Percentiles rank a stretch among this genome's conserved stretches.
phyloP scores from a whole-genome alignment of 1,140 invertebrate genomes.

The Aphis gossypii region DNA sequence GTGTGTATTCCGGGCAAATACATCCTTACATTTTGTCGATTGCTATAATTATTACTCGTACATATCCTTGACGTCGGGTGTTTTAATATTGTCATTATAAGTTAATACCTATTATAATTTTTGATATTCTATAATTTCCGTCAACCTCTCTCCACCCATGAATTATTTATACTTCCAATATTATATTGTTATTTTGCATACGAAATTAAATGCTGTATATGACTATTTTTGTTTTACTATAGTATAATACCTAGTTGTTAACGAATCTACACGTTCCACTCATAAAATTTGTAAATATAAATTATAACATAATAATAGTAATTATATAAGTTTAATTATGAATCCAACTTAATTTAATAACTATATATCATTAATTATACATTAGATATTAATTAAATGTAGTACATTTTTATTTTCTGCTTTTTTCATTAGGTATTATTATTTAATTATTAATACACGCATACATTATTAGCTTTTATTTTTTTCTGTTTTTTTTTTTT shows the following conservation, averaged over 20 bases:
- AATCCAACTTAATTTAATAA: neutral
- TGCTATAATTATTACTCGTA: neutral
- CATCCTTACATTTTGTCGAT: neutral
- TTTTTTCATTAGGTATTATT: neutral
- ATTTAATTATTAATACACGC: neutral
- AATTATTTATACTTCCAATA: neutral
- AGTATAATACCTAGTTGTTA: neutral
- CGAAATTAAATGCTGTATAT: neutral
- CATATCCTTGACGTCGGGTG: neutral
- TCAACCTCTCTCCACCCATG: neutral
- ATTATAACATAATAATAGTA: neutral
- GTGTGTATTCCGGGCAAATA: neutral
- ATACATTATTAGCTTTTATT: neutral
- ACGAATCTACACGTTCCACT: neutral
- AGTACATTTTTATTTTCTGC: conserved; percentile 28
- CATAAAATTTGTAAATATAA: conserved; percentile 26
- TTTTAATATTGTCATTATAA: neutral
- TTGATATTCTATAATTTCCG: neutral
- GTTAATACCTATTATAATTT: neutral
- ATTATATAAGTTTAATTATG: conserved; percentile 16
- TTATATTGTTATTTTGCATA: neutral
- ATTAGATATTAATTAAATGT: neutral
- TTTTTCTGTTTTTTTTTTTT: neutral
- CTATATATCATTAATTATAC: neutral
- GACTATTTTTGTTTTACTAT: neutral